These are phyloP conservation scores for Frieseomelitta varia DNA, from an alignment of 1,140 invertebrate species.

Conservation along the genomic window DNA sequence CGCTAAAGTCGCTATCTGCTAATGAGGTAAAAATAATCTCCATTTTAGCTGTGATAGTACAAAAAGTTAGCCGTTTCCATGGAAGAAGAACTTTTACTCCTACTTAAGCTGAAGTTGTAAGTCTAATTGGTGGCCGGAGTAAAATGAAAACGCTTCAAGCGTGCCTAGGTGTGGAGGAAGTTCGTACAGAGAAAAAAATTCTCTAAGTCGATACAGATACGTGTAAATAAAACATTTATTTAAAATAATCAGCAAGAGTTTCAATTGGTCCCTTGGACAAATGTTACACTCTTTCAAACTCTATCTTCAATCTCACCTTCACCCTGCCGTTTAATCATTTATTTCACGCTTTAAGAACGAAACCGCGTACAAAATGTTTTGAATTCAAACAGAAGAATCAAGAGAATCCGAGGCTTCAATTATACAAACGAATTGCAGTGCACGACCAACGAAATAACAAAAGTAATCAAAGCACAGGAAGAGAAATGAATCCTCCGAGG, in stretches of 20 bases:
- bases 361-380: too few species aligned
- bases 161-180: neutral
- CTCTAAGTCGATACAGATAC: neutral
- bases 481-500: neutral
- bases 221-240: conserved; percentile 43
- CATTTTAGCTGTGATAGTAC: conserved; percentile 27
- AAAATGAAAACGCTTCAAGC: neutral
- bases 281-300: too few species aligned
- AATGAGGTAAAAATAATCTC: neutral
- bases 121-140: neutral
- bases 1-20: neutral
- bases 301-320: neutral
- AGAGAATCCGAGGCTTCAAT: conserved; percentile 10
- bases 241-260: neutral
- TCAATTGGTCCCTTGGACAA: neutral
- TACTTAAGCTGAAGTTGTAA: neutral
- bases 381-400: neutral
- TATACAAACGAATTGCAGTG: conserved; percentile 13
- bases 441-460: neutral
- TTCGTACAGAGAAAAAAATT: too few species aligned
- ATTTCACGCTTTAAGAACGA: too few species aligned
- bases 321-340: neutral
- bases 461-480: conserved; percentile 24
- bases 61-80: neutral
- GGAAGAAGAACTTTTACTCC: neutral